Conservation (phyloP, 2,113 vertebrate species). For the Proteles cristata region DNA sequence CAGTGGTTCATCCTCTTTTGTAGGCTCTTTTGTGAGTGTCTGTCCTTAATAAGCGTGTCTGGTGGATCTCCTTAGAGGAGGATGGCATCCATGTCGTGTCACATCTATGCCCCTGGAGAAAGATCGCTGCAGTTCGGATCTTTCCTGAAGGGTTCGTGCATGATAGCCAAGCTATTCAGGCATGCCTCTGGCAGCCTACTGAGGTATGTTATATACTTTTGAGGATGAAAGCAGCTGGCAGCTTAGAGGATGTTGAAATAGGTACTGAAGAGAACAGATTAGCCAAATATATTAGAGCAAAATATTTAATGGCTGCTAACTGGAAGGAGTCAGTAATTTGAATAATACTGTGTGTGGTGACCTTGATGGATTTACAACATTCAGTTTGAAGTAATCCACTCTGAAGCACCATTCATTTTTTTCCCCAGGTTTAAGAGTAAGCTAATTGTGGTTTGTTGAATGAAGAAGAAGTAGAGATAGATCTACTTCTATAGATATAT, state of each 20-base stretch:
- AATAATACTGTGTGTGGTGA: not conserved
- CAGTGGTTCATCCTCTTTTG: not conserved
- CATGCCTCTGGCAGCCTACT: fast-evolving
- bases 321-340: not conserved
- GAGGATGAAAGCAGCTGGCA: not conserved
- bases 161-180: not conserved
- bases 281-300: not conserved
- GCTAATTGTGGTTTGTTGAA: not conserved
- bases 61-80: not conserved
- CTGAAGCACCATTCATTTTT: not conserved
- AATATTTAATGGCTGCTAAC: not conserved
- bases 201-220: no score
- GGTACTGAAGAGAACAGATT: not conserved
- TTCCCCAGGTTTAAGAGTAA: not conserved
- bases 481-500: no score
- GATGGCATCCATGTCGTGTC: not conserved
- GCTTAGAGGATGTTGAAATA: not conserved
- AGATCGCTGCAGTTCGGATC: not conserved
- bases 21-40: not conserved
- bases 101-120: not conserved
- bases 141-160: not conserved
- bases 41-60: not conserved
- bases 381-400: not conserved
- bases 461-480: not conserved
- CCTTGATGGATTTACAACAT: not conserved